Conservation (phyloP, 2,888 invertebrate genomes). For the Dastarcus helophoroides region DNA sequence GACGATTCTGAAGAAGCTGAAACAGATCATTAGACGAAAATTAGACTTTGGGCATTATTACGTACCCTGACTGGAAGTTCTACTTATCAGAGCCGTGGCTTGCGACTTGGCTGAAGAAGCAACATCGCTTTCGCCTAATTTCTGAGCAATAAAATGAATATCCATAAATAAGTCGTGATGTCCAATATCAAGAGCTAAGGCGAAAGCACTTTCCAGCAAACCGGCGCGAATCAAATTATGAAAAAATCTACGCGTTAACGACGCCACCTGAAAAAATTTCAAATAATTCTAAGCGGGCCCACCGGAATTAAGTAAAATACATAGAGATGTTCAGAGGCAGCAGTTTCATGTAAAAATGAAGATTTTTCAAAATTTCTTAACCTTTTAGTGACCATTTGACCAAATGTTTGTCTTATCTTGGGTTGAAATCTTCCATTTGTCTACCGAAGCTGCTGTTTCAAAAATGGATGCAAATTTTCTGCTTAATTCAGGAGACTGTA, state of each 20-base stretch:
- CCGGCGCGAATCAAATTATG: conserved; percentile 70
- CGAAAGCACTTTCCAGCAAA: conserved; percentile 69
- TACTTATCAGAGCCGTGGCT: conserved; percentile 41
- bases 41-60: conserved; percentile 15
- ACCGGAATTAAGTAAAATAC: conserved; percentile 3
- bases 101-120: conserved; percentile 59
- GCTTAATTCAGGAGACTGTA: conserved; percentile 1
- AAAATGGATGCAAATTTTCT: conserved; percentile 2
- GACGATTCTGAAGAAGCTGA: conserved; percentile 64
- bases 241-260: conserved; percentile 77
- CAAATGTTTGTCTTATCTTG: no score
- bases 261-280: conserved; percentile 54
- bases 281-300: no score
- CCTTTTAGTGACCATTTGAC: no score
- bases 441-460: no score
- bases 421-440: no score
- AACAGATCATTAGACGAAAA: no score
- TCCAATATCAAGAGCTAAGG: conserved; percentile 72
- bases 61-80: conserved; percentile 34
- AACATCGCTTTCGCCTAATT: conserved; percentile 48
- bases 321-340: no score
- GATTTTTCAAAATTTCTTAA: no score
- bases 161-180: conserved; percentile 84
- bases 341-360: no score
- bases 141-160: conserved; percentile 60